Conservation (phyloP, 1,140 invertebrate genomes). For the Neotoxoptera formosana region DNA sequence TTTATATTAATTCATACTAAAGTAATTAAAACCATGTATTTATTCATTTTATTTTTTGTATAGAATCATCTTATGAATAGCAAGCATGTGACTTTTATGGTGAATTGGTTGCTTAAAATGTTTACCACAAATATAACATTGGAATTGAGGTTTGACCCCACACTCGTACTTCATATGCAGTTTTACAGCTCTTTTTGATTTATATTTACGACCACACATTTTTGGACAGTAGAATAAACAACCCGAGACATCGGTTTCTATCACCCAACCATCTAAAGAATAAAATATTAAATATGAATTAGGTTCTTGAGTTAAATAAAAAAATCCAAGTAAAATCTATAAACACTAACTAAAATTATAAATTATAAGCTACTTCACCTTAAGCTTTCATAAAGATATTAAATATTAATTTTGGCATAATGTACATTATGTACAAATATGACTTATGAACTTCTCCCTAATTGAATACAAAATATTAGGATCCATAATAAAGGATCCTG, state of each 20-base stretch:
- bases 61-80: conserved; percentile 32
- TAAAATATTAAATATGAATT: background rate
- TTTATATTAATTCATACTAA: background rate
- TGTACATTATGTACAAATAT: background rate
- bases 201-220: conserved; percentile 65
- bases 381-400: background rate
- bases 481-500: background rate
- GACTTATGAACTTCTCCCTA: background rate
- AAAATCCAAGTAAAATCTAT: background rate
- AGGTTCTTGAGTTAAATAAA: background rate
- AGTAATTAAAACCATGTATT: background rate
- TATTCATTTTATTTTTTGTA: background rate
- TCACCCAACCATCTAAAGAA: background rate
- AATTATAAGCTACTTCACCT: background rate
- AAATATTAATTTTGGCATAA: background rate
- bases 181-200: conserved; percentile 64
- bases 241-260: background rate
- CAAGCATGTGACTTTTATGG: conserved; percentile 49
- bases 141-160: conserved; percentile 59
- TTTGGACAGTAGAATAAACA: conserved; percentile 39
- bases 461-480: background rate
- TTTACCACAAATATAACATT: conserved; percentile 45
- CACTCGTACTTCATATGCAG: conserved; percentile 68
- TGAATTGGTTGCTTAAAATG: conserved; percentile 45
- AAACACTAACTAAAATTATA: background rate